Percentiles rank a stretch among this genome's conserved stretches.
Evolutionary conservation across 1,140 invertebrate genomes (phyloP).

Genomic region (Hyles vespertilio): DNA sequence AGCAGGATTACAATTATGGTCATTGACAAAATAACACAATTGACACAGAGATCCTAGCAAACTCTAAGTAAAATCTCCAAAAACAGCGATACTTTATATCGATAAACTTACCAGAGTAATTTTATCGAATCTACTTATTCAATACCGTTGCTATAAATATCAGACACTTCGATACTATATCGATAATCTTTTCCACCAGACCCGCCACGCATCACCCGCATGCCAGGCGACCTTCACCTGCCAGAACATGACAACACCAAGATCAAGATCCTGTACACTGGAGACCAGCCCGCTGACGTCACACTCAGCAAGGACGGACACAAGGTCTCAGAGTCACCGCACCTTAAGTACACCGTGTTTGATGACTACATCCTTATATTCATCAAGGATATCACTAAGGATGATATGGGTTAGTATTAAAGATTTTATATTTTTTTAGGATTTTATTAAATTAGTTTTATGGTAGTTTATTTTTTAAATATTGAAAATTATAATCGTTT

Average conservation of each 20-base stretch:
- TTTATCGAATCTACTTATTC: too few species aligned
- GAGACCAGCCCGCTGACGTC: constrained; percentile 94
- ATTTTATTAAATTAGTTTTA: too few species aligned
- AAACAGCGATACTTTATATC: not conserved
- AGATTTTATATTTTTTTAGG: not conserved
- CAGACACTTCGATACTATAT: not conserved
- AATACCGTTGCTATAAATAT: not conserved
- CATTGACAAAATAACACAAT: too few species aligned
- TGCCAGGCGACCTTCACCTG: constrained; percentile 91
- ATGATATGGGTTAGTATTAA: constrained; percentile 83
- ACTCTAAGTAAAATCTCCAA: too few species aligned
- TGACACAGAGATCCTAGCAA: too few species aligned
- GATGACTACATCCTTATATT: constrained; percentile 97
- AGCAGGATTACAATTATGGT: too few species aligned
- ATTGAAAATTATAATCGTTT: too few species aligned
- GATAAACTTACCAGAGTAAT: not conserved
- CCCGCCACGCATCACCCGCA: constrained; percentile 95
- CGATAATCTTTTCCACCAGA: constrained; percentile 67
- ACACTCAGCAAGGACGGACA: constrained; percentile 89
- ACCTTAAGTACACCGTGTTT: constrained; percentile 95
- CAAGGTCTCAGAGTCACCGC: constrained; percentile 83
- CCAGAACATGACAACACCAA: constrained; percentile 97
- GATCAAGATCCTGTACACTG: constrained; percentile 94
- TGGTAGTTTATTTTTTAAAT: too few species aligned
- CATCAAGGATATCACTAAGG: constrained; percentile 90